phyloP scores from a whole-genome alignment of 2,888 invertebrate species.

The Tinea trinotella region DNA sequence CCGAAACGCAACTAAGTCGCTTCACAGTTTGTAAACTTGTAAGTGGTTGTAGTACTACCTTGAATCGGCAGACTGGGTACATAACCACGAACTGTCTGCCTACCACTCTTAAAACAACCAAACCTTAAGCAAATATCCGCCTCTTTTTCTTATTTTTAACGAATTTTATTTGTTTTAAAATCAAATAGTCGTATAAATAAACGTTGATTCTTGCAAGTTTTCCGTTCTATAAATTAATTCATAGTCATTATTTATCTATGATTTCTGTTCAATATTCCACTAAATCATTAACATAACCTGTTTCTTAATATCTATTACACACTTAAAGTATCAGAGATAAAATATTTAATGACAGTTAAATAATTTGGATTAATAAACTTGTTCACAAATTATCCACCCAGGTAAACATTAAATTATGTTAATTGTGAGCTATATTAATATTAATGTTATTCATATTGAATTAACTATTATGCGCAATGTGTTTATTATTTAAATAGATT shows the following conservation, averaged over 20 bases:
- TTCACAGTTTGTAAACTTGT: too few relatives aligned
- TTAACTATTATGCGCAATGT: background rate
- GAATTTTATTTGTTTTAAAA: too few relatives aligned
- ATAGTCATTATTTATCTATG: background rate
- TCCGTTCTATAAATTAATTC: background rate
- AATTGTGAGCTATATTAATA: slow-evolving; percentile 11
- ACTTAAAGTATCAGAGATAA: slow-evolving; percentile 10
- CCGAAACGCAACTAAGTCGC: too few relatives aligned
- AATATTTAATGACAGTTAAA: slow-evolving; percentile 13
- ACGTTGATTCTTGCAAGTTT: background rate
- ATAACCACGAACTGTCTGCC: too few relatives aligned
- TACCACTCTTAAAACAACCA: too few relatives aligned
- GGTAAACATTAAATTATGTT: slow-evolving; percentile 19
- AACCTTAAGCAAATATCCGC: too few relatives aligned
- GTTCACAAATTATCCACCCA: slow-evolving; percentile 16
- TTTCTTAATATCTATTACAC: background rate
- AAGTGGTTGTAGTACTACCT: too few relatives aligned
- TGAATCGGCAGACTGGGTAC: too few relatives aligned
- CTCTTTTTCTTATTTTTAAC: too few relatives aligned
- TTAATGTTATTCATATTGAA: slow-evolving; percentile 17
- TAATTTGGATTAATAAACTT: slow-evolving; percentile 16
- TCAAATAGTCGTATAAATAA: too few relatives aligned
- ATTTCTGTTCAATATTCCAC: background rate
- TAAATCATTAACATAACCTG: slow-evolving; percentile 11
- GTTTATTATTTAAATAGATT: background rate